A percentile compares a stretch with the other conserved stretches of the same genome.
These are phyloP conservation scores for Drosophila busckii DNA, from an alignment of 1,140 invertebrate species.

Conservation along the genomic window DNA sequence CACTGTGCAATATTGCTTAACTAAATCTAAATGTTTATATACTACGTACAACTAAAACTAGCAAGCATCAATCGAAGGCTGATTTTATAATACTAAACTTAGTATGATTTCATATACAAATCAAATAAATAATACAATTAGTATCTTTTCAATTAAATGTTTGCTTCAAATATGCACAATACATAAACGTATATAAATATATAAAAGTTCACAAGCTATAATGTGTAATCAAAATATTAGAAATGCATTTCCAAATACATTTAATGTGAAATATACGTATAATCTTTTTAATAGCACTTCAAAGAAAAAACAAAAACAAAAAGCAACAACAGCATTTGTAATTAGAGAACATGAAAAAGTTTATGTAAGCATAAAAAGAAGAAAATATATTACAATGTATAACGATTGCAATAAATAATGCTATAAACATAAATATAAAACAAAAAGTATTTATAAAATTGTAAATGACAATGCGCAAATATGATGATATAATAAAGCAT, in stretches of 20 bases:
- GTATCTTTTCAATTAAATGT: conserved; percentile 10
- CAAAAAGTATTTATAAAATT: conserved; percentile 1
- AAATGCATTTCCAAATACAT: not conserved
- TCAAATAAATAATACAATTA: conserved; percentile 1
- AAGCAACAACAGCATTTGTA: conserved; percentile 22
- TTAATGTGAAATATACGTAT: not conserved
- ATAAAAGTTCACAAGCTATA: too few relatives aligned
- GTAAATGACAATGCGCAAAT: not conserved
- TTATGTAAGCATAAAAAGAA: conserved; percentile 13
- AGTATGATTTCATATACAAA: conserved; percentile 42
- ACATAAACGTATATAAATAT: not conserved
- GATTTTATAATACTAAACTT: conserved; percentile 50
- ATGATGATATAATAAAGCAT: conserved; percentile 32
- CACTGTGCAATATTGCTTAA: conserved; percentile 1
- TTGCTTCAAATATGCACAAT: conserved; percentile 22
- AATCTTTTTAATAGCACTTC: not conserved
- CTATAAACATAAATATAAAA: conserved; percentile 2
- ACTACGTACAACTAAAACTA: conserved; percentile 28
- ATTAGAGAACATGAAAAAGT: conserved; percentile 16
- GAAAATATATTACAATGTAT: conserved; percentile 18
- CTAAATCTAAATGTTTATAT: not conserved
- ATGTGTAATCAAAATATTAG: conserved; percentile 21
- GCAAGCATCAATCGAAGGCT: conserved; percentile 47
- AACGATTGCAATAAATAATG: conserved; percentile 30
- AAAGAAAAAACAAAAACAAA: not conserved